These are phyloP conservation scores for Plecturocebus donacophilus DNA, from an alignment of 2,113 vertebrate species.

Conservation along the genomic window DNA sequence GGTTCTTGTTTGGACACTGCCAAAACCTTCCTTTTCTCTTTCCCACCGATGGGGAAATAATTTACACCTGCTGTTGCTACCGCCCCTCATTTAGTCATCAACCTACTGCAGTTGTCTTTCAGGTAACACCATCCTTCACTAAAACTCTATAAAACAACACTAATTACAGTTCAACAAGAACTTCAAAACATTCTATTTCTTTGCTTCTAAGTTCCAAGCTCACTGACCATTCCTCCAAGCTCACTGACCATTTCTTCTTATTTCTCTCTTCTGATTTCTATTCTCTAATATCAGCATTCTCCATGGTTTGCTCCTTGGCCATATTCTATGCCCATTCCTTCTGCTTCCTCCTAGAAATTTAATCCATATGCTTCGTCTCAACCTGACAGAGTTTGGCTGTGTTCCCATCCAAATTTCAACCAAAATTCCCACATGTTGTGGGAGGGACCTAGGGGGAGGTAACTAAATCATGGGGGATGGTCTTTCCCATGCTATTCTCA, in stretches of 20 bases:
- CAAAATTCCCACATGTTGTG: too few relatives aligned
- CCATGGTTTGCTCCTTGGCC: background rate
- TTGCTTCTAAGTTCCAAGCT: background rate
- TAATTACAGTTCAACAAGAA: background rate
- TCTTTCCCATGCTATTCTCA: too few relatives aligned
- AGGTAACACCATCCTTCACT: background rate
- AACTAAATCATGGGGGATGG: rapidly evolving
- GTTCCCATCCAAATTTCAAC: too few relatives aligned
- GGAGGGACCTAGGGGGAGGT: too few relatives aligned
- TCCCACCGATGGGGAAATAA: background rate
- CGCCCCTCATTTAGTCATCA: background rate
- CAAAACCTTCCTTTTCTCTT: background rate
- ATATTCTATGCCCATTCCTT: background rate
- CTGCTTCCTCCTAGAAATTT: background rate
- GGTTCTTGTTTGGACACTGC: background rate
- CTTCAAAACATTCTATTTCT: background rate
- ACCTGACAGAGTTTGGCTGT: too few relatives aligned
- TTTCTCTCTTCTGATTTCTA: background rate
- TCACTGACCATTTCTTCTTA: background rate
- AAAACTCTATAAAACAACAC: slow-evolving; percentile 2
- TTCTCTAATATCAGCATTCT: background rate
- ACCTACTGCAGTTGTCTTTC: background rate
- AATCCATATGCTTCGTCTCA: background rate
- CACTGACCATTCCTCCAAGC: background rate
- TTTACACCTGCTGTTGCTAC: background rate